Conservation (phyloP, 2,888 invertebrate genomes). For the Kryphioiulus occultus region DNA sequence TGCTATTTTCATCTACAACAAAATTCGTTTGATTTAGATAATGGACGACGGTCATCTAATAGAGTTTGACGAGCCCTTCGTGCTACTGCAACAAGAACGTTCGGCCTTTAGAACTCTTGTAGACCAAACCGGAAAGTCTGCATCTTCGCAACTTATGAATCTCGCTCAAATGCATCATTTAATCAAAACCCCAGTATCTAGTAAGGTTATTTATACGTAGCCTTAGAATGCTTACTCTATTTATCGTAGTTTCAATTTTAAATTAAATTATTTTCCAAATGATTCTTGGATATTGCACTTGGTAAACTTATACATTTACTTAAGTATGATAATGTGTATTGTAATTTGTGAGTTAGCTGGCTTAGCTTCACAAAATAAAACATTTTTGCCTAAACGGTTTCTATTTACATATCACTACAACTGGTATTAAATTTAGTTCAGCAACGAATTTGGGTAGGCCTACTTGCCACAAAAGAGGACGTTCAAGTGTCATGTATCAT, state of each 20-base stretch:
- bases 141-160: not conserved
- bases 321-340: not conserved
- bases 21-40: constrained; percentile 56
- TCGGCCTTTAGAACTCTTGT: constrained; percentile 63
- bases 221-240: too few species aligned
- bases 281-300: too few species aligned
- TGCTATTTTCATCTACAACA: not conserved
- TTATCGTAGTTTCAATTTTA: too few species aligned
- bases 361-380: not conserved
- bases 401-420: not conserved
- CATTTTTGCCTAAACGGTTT: not conserved
- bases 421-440: too few species aligned
- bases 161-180: constrained; percentile 44
- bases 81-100: constrained; percentile 62
- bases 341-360: constrained; percentile 6
- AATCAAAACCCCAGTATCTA: not conserved
- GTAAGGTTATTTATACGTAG: not conserved
- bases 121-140: constrained; percentile 53
- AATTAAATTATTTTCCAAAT: too few species aligned
- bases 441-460: too few species aligned
- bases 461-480: too few species aligned
- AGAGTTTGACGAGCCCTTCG: constrained; percentile 80
- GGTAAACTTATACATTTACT: not conserved
- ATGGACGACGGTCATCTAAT: constrained; percentile 61
- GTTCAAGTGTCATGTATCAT: too few species aligned